These are phyloP conservation scores for Murina feae DNA, from an alignment of 2,113 vertebrate species.

Conservation along the genomic window DNA sequence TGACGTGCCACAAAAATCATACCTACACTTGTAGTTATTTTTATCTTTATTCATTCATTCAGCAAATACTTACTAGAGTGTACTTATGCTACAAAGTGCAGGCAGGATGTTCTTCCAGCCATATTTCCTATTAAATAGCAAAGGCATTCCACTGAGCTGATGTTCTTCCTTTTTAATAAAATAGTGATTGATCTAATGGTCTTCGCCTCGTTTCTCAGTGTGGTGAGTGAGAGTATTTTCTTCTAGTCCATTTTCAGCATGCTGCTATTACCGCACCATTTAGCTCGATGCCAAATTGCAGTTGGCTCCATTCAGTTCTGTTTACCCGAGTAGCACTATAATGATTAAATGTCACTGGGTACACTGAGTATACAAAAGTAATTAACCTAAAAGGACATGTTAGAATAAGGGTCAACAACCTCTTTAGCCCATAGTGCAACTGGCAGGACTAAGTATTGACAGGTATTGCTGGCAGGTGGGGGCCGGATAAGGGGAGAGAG, in stretches of 20 bases:
- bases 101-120: not conserved
- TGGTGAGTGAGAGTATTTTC: constrained; percentile 41
- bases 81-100: not conserved
- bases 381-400: constrained; percentile 72
- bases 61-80: not conserved
- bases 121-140: not conserved
- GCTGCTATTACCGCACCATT: constrained; percentile 44
- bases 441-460: constrained; percentile 41
- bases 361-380: constrained; percentile 69
- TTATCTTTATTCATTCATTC: not conserved
- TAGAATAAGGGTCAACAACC: constrained; percentile 72
- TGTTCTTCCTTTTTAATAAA: constrained; percentile 48
- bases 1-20: not conserved
- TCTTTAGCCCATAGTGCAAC: constrained; percentile 47
- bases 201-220: constrained; percentile 26
- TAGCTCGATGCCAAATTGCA: constrained; percentile 54
- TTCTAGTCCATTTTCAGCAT: constrained; percentile 34
- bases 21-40: not conserved
- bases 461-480: not conserved
- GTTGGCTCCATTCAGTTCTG: constrained; percentile 60
- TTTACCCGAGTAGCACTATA: constrained; percentile 53
- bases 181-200: constrained; percentile 25
- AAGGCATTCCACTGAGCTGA: not conserved
- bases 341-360: constrained; percentile 74
- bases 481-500: not conserved